Conservation (phyloP, 2,113 vertebrate genomes). For the Campylorhamphus procurvoides region DNA sequence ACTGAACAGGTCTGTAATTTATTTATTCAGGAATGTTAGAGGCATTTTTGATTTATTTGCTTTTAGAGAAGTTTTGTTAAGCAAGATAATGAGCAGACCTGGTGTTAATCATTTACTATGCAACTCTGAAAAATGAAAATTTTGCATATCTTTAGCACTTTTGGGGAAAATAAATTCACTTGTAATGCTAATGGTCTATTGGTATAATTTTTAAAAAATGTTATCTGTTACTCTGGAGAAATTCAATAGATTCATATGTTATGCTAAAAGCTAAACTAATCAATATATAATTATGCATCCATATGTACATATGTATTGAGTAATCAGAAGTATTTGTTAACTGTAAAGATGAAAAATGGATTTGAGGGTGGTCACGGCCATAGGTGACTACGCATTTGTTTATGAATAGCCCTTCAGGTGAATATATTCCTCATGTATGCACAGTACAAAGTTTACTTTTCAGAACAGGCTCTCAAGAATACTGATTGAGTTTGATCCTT, state of each 20-base stretch:
- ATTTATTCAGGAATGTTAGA: constrained; percentile 91
- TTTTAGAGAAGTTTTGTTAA: constrained; percentile 95
- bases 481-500: not conserved
- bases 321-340: constrained; percentile 73
- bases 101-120: constrained; percentile 92
- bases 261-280: constrained; percentile 77
- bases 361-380: constrained; percentile 51
- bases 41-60: constrained; percentile 94
- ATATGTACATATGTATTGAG: constrained; percentile 63
- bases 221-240: constrained; percentile 70
- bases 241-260: constrained; percentile 63
- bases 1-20: constrained; percentile 90
- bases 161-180: constrained; percentile 81
- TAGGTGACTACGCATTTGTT: constrained; percentile 29
- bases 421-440: not conserved
- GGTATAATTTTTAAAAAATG: constrained; percentile 71
- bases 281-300: constrained; percentile 73
- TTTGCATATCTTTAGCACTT: constrained; percentile 90
- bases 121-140: constrained; percentile 82
- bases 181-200: constrained; percentile 76
- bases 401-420: constrained; percentile 28
- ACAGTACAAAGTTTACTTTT: not conserved
- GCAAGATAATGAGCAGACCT: constrained; percentile 94
- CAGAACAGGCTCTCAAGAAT: constrained; percentile 3
- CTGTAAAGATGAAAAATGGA: constrained; percentile 68